phyloP scores from a whole-genome alignment of 2,797 vertebrate species.

The Leuciscus waleckii region DNA sequence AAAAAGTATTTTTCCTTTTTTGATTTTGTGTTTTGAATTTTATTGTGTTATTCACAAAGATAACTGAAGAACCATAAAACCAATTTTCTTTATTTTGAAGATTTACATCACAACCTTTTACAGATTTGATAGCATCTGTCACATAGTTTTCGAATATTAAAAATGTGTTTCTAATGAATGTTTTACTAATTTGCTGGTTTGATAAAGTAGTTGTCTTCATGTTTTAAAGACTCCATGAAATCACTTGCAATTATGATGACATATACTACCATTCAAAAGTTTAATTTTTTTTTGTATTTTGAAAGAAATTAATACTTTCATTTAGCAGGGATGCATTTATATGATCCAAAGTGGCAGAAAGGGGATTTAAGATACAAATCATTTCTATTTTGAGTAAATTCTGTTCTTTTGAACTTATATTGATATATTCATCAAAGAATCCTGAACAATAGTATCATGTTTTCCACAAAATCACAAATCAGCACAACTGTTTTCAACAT shows the following conservation, averaged over 20 bases:
- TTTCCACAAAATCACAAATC: neutral
- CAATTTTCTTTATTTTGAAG: neutral
- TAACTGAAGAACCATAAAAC: neutral
- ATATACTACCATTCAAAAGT: neutral
- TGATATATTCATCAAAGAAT: neutral
- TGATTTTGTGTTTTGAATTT: neutral
- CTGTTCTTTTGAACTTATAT: neutral
- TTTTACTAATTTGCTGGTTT: neutral
- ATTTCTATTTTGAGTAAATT: neutral
- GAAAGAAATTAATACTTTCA: neutral
- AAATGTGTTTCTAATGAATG: neutral
- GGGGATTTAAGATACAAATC: neutral
- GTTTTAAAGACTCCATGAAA: slow-evolving; percentile 24
- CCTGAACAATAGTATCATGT: neutral
- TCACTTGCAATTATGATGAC: neutral
- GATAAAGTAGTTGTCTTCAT: neutral
- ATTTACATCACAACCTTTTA: neutral
- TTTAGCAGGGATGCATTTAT: neutral
- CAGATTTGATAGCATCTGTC: neutral
- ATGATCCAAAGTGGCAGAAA: neutral
- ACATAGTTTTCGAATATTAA: neutral
- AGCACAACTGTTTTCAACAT: neutral
- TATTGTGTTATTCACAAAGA: neutral
- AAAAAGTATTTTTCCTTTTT: neutral
- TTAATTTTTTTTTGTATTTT: neutral